Percentiles rank a stretch among this genome's conserved stretches.
phyloP scores from a whole-genome alignment of 2,888 invertebrate species.

The Gymnocheta viridis region DNA sequence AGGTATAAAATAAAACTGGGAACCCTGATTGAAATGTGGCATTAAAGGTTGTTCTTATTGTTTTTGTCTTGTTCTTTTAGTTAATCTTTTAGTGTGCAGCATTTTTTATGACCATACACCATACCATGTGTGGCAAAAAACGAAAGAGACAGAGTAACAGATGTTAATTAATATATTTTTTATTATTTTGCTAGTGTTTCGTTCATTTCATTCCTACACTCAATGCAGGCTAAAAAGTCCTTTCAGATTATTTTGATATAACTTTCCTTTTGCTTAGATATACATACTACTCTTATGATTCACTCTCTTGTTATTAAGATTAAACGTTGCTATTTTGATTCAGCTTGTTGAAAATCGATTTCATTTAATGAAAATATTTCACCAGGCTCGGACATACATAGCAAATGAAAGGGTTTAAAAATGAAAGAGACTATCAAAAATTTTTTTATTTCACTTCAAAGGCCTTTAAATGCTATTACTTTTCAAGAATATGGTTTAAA shows the following conservation, averaged over 20 bases:
- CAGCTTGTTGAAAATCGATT: too few relatives aligned
- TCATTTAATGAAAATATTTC: too few relatives aligned
- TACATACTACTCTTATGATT: too few relatives aligned
- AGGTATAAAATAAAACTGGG: too few relatives aligned
- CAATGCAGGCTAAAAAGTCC: not conserved
- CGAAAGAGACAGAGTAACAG: slow-evolving; percentile 25
- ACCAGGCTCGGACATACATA: too few relatives aligned
- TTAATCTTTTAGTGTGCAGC: slow-evolving; percentile 57
- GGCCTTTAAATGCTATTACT: too few relatives aligned
- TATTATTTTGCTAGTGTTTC: not conserved
- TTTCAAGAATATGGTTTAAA: too few relatives aligned
- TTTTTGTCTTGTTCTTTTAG: slow-evolving; percentile 38
- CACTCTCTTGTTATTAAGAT: too few relatives aligned
- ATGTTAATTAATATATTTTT: slow-evolving; percentile 59
- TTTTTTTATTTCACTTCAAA: too few relatives aligned
- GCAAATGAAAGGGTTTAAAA: too few relatives aligned
- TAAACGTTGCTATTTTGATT: too few relatives aligned
- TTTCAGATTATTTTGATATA: not conserved
- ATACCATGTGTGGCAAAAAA: slow-evolving; percentile 4
- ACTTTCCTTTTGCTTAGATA: not conserved
- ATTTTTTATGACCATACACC: slow-evolving; percentile 37
- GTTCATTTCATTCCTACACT: not conserved
- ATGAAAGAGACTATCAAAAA: too few relatives aligned
- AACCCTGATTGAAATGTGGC: slow-evolving; percentile 35
- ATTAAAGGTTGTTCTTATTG: slow-evolving; percentile 8